phyloP scores from a whole-genome alignment of 2,888 invertebrate species.

The Chesias legatella region DNA sequence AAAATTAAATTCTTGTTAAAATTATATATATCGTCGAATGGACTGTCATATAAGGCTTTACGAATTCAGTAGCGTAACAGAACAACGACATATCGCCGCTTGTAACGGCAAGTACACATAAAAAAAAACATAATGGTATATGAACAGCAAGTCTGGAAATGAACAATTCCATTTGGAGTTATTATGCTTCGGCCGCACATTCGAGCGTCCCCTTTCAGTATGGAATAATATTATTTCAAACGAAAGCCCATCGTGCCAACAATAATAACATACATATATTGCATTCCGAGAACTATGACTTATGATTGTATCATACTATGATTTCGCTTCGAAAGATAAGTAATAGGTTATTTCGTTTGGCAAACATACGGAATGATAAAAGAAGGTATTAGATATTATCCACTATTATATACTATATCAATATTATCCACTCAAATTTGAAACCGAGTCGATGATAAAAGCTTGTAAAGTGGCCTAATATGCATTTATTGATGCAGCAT shows the following conservation, averaged over 20 bases:
- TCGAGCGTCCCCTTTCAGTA: slow-evolving; percentile 22
- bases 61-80: too few relatives aligned
- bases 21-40: too few relatives aligned
- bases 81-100: too few relatives aligned
- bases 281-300: slow-evolving; percentile 27
- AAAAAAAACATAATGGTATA: slow-evolving; percentile 41
- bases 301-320: slow-evolving; percentile 21
- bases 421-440: too few relatives aligned
- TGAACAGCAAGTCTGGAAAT: slow-evolving; percentile 37
- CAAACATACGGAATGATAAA: slow-evolving; percentile 5
- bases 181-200: slow-evolving; percentile 35
- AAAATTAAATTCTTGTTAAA: too few relatives aligned
- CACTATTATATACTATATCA: background rate
- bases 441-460: background rate
- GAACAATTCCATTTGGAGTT: slow-evolving; percentile 43
- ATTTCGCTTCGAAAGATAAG: slow-evolving; percentile 16
- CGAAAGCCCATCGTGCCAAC: slow-evolving; percentile 34
- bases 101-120: slow-evolving; percentile 11
- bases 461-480: too few relatives aligned
- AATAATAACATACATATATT: slow-evolving; percentile 30
- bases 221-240: slow-evolving; percentile 40
- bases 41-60: too few relatives aligned
- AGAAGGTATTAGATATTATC: too few relatives aligned
- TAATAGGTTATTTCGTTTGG: slow-evolving; percentile 13
- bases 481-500: too few relatives aligned